Conservation (phyloP, 1,140 invertebrate species). For the Portunus trituberculatus region DNA sequence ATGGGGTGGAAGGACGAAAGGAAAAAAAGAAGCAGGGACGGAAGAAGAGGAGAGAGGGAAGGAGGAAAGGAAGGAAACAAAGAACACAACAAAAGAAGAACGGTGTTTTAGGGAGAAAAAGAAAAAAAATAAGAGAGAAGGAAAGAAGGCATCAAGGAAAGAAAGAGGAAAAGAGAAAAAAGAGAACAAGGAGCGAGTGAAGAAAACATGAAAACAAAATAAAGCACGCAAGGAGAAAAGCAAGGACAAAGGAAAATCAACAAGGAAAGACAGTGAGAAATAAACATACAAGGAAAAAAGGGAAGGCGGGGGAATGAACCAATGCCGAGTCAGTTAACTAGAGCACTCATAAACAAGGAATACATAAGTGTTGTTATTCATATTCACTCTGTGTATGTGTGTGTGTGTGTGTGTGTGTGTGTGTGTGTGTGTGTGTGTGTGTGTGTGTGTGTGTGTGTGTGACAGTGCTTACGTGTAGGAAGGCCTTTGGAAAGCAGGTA, state of each 20-base stretch:
- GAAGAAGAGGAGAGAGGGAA: not conserved
- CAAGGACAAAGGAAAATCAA: not conserved
- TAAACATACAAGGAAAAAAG: not conserved
- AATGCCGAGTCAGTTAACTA: no score
- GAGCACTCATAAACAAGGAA: no score
- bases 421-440: conserved; percentile 7
- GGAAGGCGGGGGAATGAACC: not conserved
- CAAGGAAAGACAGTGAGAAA: not conserved
- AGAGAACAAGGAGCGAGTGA: no score
- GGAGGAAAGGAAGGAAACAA: not conserved
- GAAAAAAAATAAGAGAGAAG: no score
- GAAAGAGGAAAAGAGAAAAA: no score
- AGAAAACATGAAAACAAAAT: not conserved
- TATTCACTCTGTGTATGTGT: no score
- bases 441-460: conserved; percentile 18
- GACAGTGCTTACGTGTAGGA: not conserved
- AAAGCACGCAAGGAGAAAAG: not conserved
- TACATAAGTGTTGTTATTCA: no score
- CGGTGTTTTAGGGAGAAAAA: not conserved
- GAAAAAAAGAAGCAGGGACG: not conserved
- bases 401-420: no score
- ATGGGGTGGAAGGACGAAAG: not conserved
- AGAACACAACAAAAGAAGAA: not conserved
- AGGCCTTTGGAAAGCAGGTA: not conserved
- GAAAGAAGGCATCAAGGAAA: no score